Evolutionary conservation across 1,140 invertebrate genomes (phyloP).

Genomic region (Papilio xuthus): DNA sequence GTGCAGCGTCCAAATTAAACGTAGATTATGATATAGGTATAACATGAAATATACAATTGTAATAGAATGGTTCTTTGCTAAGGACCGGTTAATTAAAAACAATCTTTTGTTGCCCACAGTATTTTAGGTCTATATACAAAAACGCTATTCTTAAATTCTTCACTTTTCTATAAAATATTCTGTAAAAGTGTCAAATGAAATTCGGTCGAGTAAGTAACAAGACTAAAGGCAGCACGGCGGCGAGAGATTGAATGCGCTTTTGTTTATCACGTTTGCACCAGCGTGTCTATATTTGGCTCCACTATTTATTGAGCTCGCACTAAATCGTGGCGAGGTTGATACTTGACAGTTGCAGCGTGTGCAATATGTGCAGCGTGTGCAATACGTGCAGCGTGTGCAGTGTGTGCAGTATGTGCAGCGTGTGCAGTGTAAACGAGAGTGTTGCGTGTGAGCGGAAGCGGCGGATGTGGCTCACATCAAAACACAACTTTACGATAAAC

Average conservation of each 20-base stretch:
- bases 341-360: neutral
- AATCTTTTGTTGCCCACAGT: neutral
- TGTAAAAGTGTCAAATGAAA: neutral
- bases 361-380: neutral
- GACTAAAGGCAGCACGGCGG: slow-evolving; percentile 34
- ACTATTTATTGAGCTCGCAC: slow-evolving; percentile 43
- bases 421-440: neutral
- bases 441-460: neutral
- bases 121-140: too few species aligned
- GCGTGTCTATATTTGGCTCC: slow-evolving; percentile 42
- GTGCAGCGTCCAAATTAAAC: neutral
- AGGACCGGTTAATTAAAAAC: neutral
- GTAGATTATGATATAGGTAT: neutral
- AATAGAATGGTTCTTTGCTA: neutral
- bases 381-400: neutral
- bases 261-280: slow-evolving; percentile 46
- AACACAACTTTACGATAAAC: slow-evolving; percentile 15
- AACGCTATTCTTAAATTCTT: too few species aligned
- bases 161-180: neutral
- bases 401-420: neutral
- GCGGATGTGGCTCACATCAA: slow-evolving; percentile 3
- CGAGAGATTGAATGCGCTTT: slow-evolving; percentile 49
- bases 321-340: neutral
- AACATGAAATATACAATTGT: neutral
- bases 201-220: slow-evolving; percentile 25